phyloP scores from a whole-genome alignment of 2,888 invertebrate genomes.

The Pharmacophagus antenor region DNA sequence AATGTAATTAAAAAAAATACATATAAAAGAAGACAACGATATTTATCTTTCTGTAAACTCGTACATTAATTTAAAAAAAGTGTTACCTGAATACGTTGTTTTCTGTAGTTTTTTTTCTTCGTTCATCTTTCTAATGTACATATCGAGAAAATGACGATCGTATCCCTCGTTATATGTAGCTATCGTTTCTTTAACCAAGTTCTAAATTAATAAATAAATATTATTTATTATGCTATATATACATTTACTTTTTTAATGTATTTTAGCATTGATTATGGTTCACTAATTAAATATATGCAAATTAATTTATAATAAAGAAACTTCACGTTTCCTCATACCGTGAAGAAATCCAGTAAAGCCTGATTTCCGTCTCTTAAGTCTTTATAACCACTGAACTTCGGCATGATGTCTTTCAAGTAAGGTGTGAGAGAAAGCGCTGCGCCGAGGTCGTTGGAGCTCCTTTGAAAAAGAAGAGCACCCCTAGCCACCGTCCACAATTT shows the following conservation, averaged over 20 bases:
- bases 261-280: too few relatives aligned
- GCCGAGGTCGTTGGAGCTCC: constrained; percentile 81
- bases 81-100: constrained; percentile 70
- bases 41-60: background rate
- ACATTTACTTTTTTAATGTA: background rate
- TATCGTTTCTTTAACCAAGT: constrained; percentile 70
- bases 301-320: too few relatives aligned
- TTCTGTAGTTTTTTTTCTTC: constrained; percentile 55
- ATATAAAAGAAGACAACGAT: background rate
- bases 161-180: constrained; percentile 65
- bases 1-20: too few relatives aligned
- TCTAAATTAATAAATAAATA: too few relatives aligned
- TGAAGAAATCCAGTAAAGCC: constrained; percentile 73
- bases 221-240: too few relatives aligned
- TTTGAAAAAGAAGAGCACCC: constrained; percentile 77
- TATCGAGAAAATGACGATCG: constrained; percentile 82
- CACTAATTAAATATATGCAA: too few relatives aligned
- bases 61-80: background rate
- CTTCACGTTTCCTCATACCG: too few relatives aligned
- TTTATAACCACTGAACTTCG: constrained; percentile 80
- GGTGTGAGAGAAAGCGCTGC: constrained; percentile 80
- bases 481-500: constrained; percentile 62
- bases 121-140: constrained; percentile 82
- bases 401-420: constrained; percentile 82
- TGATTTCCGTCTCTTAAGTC: constrained; percentile 69